These are phyloP conservation scores for Eretmocerus hayati DNA, from an alignment of 2,888 invertebrate genomes.

Conservation along the genomic window DNA sequence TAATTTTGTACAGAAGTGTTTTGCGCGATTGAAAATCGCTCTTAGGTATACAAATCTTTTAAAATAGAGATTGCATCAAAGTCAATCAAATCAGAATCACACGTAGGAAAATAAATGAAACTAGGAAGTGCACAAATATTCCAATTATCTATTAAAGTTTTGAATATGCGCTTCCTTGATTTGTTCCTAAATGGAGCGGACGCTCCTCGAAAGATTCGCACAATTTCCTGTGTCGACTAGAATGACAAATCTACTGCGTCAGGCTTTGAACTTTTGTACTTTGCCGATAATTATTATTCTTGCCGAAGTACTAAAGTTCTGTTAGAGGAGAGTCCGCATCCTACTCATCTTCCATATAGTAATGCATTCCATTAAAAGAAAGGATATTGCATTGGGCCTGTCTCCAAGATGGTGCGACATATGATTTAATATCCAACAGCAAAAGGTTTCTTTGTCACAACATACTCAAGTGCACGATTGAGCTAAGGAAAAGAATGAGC, in stretches of 20 bases:
- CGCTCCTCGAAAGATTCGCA: constrained; percentile 5
- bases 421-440: too few species aligned
- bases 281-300: neutral
- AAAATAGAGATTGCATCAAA: neutral
- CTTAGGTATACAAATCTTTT: neutral
- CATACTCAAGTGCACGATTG: too few species aligned
- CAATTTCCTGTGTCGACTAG: too few species aligned
- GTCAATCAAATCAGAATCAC: too few species aligned
- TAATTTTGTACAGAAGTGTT: constrained; percentile 12
- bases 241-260: too few species aligned
- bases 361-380: constrained; percentile 44
- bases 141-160: constrained; percentile 10
- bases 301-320: neutral
- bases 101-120: neutral
- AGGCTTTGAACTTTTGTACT: too few species aligned
- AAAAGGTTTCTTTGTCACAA: too few species aligned
- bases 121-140: constrained; percentile 8
- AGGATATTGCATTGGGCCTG: constrained; percentile 11
- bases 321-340: constrained; percentile 25
- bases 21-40: constrained; percentile 7
- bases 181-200: constrained; percentile 3
- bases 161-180: constrained; percentile 11
- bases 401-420: too few species aligned
- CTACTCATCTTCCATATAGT: constrained; percentile 42
- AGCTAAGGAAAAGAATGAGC: too few species aligned